These are phyloP conservation scores for Arion vulgaris DNA, from an alignment of 1,140 invertebrate genomes.

Conservation along the genomic window DNA sequence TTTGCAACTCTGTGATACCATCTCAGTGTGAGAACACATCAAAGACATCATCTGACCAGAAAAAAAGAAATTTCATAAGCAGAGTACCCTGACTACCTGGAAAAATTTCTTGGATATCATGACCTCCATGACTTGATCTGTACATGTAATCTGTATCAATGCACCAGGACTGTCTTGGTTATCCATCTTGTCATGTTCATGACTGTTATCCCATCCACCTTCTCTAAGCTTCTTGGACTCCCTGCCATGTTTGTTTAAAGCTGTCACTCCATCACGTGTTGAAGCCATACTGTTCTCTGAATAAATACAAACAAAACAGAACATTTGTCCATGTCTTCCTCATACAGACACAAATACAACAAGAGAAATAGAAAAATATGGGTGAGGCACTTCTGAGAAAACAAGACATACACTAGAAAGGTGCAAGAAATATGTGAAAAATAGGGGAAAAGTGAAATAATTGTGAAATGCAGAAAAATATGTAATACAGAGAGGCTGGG, in stretches of 20 bases:
- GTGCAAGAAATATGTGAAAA: too few relatives aligned
- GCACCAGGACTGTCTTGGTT: not conserved
- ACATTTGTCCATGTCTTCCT: not conserved
- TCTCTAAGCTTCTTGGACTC: not conserved
- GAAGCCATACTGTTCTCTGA: not conserved
- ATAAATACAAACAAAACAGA: not conserved
- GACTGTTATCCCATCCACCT: not conserved
- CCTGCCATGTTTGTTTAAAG: not conserved
- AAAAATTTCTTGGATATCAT: constrained; percentile 19
- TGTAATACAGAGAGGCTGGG: too few relatives aligned
- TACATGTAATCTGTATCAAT: not conserved
- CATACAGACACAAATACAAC: not conserved
- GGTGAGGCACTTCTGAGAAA: too few relatives aligned
- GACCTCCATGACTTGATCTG: constrained; percentile 1
- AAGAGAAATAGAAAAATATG: not conserved
- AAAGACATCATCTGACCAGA: too few relatives aligned
- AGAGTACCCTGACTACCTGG: too few relatives aligned
- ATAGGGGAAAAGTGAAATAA: too few relatives aligned
- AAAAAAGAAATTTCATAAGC: too few relatives aligned
- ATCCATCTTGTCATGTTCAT: not conserved
- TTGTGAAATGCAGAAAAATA: too few relatives aligned
- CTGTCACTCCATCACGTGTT: not conserved
- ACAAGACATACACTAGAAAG: too few relatives aligned
- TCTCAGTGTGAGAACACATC: too few relatives aligned
- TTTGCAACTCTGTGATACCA: too few relatives aligned